These are phyloP conservation scores for Ligdia adustata DNA, from an alignment of 2,888 invertebrate species.

Conservation along the genomic window DNA sequence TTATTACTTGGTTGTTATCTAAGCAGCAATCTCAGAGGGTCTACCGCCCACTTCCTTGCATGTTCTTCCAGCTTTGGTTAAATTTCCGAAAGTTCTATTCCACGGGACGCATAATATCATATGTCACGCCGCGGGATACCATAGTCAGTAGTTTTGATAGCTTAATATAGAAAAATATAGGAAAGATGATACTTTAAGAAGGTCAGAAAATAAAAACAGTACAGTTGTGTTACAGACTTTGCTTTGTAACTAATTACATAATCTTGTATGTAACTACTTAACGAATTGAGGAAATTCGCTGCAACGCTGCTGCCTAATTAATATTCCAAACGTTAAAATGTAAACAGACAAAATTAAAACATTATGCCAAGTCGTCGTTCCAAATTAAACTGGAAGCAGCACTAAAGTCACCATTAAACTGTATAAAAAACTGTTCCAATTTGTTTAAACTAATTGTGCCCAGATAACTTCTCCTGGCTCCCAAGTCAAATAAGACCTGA, in stretches of 20 bases:
- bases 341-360: neutral
- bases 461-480: conserved; percentile 3
- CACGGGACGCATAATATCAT: conserved; percentile 31
- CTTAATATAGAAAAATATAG: conserved; percentile 14
- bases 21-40: conserved; percentile 46
- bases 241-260: too few relatives aligned
- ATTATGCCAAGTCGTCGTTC: neutral
- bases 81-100: conserved; percentile 47
- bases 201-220: too few relatives aligned
- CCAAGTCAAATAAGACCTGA: conserved; percentile 25
- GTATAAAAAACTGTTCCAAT: conserved; percentile 16
- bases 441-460: conserved; percentile 12
- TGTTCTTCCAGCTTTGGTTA: conserved; percentile 49
- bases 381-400: neutral
- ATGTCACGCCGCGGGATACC: conserved; percentile 25
- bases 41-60: conserved; percentile 43
- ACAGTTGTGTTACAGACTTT: too few relatives aligned
- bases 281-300: too few relatives aligned
- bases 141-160: conserved; percentile 17
- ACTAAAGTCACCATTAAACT: conserved; percentile 7
- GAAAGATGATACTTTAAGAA: conserved; percentile 11
- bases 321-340: too few relatives aligned
- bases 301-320: too few relatives aligned
- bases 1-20: conserved; percentile 53
- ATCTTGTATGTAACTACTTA: too few relatives aligned